A percentile compares a stretch with the other conserved stretches of the same genome.
Conservation (phyloP, 1,140 invertebrate genomes). For the Drosophila pachea region DNA sequence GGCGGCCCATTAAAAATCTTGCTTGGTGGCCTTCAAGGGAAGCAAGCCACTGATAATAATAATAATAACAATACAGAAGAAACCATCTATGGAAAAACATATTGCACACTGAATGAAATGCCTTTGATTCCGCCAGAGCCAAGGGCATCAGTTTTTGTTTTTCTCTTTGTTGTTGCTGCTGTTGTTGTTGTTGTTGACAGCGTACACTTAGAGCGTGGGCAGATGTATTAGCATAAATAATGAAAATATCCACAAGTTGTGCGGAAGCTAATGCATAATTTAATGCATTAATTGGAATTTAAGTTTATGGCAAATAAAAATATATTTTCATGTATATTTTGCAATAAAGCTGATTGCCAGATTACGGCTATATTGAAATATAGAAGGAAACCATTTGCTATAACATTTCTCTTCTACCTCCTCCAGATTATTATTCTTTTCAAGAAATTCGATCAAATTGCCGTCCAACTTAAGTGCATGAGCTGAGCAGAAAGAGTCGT, state of each 20-base stretch:
- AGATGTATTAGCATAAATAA: conserved; percentile 22
- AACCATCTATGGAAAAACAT: conserved; percentile 16
- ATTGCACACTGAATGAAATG: conserved; percentile 32
- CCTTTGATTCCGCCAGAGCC: conserved; percentile 13
- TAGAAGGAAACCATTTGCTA: no score
- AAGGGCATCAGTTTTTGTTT: neutral
- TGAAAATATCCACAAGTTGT: conserved; percentile 8
- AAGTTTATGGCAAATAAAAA: neutral
- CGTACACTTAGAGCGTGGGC: neutral
- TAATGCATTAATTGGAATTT: conserved; percentile 6
- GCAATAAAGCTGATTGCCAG: neutral
- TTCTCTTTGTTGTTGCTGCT: neutral
- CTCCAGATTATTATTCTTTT: neutral
- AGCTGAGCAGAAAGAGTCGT: conserved; percentile 14
- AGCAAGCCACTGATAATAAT: conserved; percentile 27
- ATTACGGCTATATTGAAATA: no score
- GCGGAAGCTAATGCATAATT: conserved; percentile 22
- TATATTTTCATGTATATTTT: neutral
- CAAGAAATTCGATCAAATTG: conserved; percentile 2
- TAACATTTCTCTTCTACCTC: no score
- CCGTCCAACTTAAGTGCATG: neutral
- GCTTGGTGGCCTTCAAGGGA: conserved; percentile 22
- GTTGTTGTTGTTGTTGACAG: neutral
- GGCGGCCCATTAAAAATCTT: conserved; percentile 12
- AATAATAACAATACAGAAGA: conserved; percentile 22